Evolutionary conservation across 2,113 vertebrate species (phyloP), one percentile per base, ranked within the genome.

Genomic region (Canis aureus): DNA sequence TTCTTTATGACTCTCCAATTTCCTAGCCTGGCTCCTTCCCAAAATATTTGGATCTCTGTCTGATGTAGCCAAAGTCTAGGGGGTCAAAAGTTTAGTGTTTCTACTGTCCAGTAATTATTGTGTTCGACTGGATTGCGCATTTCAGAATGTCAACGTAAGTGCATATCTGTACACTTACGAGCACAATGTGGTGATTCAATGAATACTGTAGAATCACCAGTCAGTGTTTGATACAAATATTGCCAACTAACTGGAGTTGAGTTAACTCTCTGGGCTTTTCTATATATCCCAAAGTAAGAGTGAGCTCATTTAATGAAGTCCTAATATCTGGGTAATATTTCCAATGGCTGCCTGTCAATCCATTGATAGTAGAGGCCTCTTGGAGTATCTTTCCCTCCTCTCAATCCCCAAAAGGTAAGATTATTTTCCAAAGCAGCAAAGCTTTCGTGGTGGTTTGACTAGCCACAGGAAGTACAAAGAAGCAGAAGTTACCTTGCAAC

Each of bases 401-500:
- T 49, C 11, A 81, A 38, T 79, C 49, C 93, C 11, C 15, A 5
- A 49, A n/a, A 88, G 7, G 9, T 91, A 49, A 82, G 17, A 38
- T 87, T 84, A 91, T 92, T 82, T 94, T 86, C 57, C 86, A 88
- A 94, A 96, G 35, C 66, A 51, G 11, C 12, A 60, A 84, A 66
- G 11, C 7, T 64, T 91, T 89, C 17, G n/a, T 51, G 22, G 89
- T n/a, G 5, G 11, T 76, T 53, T 91, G 74, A 7, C 29, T 92
- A 90, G 80, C 27, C 84, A 91, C 43, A 49, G 55, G 81, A 94
- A 95, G 23, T 35, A 11, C n/a, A 87, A 32, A 96, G 53, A 29
- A 74, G 64, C 9, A 96, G 60, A 49, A 89, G 73, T 98, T 99
- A 99, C 99, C 99, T 98, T 99, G 99, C 29, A 99, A 97, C 38